Base-by-base conservation (phyloP, 2,113 vertebrate genomes). In the Opisthocomus hoazin region DNA sequence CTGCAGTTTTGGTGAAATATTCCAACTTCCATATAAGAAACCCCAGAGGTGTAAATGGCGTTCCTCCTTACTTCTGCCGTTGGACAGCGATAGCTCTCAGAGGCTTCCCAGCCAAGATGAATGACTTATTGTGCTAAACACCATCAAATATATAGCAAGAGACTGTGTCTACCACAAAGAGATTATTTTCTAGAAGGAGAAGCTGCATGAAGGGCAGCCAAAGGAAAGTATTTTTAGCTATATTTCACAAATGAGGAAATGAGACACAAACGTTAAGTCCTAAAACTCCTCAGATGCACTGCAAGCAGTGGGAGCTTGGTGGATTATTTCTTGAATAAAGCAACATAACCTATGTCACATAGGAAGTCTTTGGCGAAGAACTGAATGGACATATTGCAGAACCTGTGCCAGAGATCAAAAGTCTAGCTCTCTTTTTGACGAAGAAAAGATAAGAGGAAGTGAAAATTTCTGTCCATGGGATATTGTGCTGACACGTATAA, bases 271-370 rank as follows among this genome's bases (percentile, higher is more conserved):
- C 4, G 4, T 58, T 75, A 74, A 87, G 77, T 17, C 51, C n/a
- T 48, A 15, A 56, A 73, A 70, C 32, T 87, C 41, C 37, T 90
- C 56, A 75, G 39, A 54, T 64, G 20, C 45, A 37, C 14, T 77
- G 71, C 88, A 93, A 90, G 46, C 41, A 48, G 27, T 75, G 87
- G 21, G 74, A 85, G 15, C 46, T 48, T 85, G 2, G 9, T 75
- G 75, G 74, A 61, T 84, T 84, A 54, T 82, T 95, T 50, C 60
- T 82, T 87, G 74, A 87, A 91, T 68, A 94, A 94, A 91, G n/a
- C 34, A 90, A 71, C 21, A 18, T 89, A 84, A 80, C 64, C 58
- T 78, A 30, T 63, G 60, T 60, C 76, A 64, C 13, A 15, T 4
- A 87, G 77, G 68, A 92, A 78, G 26, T 63, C 61, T 77, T 92